These are phyloP conservation scores for Oreohelix idahoensis DNA, from an alignment of 1,140 invertebrate species.

Conservation along the genomic window DNA sequence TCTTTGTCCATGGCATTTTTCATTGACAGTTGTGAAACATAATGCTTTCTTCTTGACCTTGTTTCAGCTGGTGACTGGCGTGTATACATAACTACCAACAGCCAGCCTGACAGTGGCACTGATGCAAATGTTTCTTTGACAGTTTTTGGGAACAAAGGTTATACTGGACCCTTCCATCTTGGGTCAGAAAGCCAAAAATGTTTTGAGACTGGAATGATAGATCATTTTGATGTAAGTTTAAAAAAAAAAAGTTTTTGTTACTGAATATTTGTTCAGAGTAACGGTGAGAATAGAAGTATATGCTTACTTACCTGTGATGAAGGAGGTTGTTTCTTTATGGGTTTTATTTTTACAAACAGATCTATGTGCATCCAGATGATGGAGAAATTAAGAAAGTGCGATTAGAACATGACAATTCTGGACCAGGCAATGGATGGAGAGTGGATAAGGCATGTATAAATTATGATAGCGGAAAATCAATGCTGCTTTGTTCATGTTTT, in stretches of 20 bases:
- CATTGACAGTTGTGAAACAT: too few species aligned
- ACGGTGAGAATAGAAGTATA: too few species aligned
- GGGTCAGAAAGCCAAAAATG: slow-evolving; percentile 48
- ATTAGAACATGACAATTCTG: slow-evolving; percentile 64
- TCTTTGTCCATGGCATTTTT: too few species aligned
- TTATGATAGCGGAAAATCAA: too few species aligned
- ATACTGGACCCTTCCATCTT: slow-evolving; percentile 59
- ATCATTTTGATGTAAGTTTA: slow-evolving; percentile 65
- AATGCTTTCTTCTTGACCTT: too few species aligned
- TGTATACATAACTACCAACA: slow-evolving; percentile 50
- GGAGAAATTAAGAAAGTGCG: slow-evolving; percentile 66
- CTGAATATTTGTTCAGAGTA: too few species aligned
- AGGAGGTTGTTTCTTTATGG: slow-evolving; percentile 1
- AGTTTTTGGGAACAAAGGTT: slow-evolving; percentile 66
- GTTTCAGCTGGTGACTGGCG: slow-evolving; percentile 58
- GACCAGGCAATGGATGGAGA: slow-evolving; percentile 54
- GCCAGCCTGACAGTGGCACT: slow-evolving; percentile 55
- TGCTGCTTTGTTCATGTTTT: too few species aligned
- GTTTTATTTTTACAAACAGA: slow-evolving; percentile 45
- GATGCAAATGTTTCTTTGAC: slow-evolving; percentile 67
- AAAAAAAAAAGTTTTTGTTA: too few species aligned
- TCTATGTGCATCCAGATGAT: slow-evolving; percentile 58
- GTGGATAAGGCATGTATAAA: slow-evolving; percentile 58
- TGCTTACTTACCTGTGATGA: too few species aligned
- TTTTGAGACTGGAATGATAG: slow-evolving; percentile 60